These are phyloP conservation scores for Rhingia campestris DNA, from an alignment of 2,888 invertebrate genomes.

Conservation along the genomic window DNA sequence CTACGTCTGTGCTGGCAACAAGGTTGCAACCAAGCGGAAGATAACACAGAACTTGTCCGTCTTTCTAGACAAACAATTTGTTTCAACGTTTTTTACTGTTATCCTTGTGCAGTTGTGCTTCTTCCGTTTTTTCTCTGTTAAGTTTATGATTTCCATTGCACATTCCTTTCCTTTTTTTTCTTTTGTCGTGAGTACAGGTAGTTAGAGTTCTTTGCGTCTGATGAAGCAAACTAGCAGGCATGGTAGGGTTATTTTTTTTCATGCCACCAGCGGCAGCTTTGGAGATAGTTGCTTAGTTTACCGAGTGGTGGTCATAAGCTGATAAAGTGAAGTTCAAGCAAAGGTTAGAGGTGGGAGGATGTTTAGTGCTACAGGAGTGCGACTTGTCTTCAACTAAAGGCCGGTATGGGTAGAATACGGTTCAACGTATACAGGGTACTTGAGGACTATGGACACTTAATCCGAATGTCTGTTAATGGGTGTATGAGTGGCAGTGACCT, in stretches of 20 bases:
- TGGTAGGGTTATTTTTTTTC: slow-evolving; percentile 8
- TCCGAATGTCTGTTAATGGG: slow-evolving; percentile 50
- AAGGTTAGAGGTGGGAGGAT: background rate
- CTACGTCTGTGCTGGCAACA: slow-evolving; percentile 53
- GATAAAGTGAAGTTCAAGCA: slow-evolving; percentile 54
- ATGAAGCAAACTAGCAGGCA: slow-evolving; percentile 57
- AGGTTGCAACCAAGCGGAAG: slow-evolving; percentile 62
- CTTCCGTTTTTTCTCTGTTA: slow-evolving; percentile 16
- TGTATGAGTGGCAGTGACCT: slow-evolving; percentile 39
- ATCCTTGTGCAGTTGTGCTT: slow-evolving; percentile 7
- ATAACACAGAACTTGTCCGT: slow-evolving; percentile 69
- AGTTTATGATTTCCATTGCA: slow-evolving; percentile 68
- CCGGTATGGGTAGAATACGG: background rate
- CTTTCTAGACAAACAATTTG: slow-evolving; percentile 73
- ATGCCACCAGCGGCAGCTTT: background rate
- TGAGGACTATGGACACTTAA: slow-evolving; percentile 42
- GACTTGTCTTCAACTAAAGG: background rate
- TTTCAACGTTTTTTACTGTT: slow-evolving; percentile 53
- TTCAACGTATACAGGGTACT: background rate
- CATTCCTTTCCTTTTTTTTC: slow-evolving; percentile 43
- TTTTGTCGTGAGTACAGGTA: slow-evolving; percentile 35
- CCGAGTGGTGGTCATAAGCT: slow-evolving; percentile 62
- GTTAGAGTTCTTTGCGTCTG: slow-evolving; percentile 62
- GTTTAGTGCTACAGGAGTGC: background rate
- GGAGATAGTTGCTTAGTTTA: slow-evolving; percentile 38